Conservation (phyloP, 1,140 invertebrate genomes). For the Drosophila kurseongensis region DNA sequence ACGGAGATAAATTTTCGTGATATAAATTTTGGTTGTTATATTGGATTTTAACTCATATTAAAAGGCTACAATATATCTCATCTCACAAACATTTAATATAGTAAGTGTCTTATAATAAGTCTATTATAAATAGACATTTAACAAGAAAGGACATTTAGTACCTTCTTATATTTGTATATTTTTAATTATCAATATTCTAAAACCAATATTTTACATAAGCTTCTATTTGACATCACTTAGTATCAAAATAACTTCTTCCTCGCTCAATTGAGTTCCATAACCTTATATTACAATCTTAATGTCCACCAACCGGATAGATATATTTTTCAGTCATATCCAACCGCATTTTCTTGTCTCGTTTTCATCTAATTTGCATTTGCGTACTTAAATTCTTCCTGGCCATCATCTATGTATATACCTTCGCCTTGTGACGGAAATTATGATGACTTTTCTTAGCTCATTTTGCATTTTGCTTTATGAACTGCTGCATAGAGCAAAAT, state of each 20-base stretch:
- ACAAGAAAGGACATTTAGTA: too few species aligned
- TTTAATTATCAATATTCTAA: too few species aligned
- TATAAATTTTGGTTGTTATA: slow-evolving; percentile 1
- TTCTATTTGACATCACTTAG: too few species aligned
- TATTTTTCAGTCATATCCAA: slow-evolving; percentile 20
- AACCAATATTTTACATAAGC: too few species aligned
- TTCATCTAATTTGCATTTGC: slow-evolving; percentile 75
- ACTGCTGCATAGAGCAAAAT: slow-evolving; percentile 70
- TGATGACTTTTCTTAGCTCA: slow-evolving; percentile 34
- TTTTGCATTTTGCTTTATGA: slow-evolving; percentile 68
- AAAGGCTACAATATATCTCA: neutral
- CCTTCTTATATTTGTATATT: too few species aligned
- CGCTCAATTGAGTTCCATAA: neutral
- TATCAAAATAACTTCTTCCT: too few species aligned
- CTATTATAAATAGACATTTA: too few species aligned
- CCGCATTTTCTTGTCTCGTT: slow-evolving; percentile 48
- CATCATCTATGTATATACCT: slow-evolving; percentile 1
- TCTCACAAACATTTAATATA: too few species aligned
- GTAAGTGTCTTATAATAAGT: too few species aligned
- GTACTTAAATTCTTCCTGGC: slow-evolving; percentile 46
- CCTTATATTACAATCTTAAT: neutral
- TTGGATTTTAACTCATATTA: neutral
- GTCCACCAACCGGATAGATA: slow-evolving; percentile 15
- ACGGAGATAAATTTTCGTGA: slow-evolving; percentile 8
- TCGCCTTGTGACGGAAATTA: slow-evolving; percentile 34